Base-by-base conservation (phyloP, 1,140 invertebrate species). In the Drosophila nasuta region DNA sequence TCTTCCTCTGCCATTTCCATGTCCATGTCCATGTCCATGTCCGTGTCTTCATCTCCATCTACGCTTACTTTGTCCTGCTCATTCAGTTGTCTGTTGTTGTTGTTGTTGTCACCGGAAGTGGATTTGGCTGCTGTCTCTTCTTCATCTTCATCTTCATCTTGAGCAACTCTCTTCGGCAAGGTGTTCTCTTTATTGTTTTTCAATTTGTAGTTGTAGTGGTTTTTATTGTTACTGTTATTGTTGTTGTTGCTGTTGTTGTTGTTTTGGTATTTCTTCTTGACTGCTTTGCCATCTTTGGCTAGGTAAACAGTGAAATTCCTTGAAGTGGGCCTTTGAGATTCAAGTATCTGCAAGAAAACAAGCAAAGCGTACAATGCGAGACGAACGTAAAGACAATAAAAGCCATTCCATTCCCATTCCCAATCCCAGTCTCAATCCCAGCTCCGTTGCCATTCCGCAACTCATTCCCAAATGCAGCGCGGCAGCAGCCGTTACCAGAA, bases 241-340 rank as follows among this genome's bases (percentile, higher is more conserved):
- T 35, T 68, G 33, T 28, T 63, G 59, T 81, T 81, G 59, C 43
- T 64, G 46, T 60, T 75, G 56, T 20, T 78, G 64, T 43, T 68
- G 48, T 30, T 59, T 13, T 75, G 67, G 59, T 62, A 62, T 41
- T 75, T 65, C 45, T 81, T 73, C 77, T 69, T 79, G 46, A 46
- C 67, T 62, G 56, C 68, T 69, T 77, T 85, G 46, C 57, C 70
- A 68, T 81, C 82, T 49, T 38, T 71, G 52, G 54, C 71, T 67
- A 86, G 82, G 67, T 86, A 79, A 75, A 75, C 82, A 78, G 49
- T 86, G 71, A 86, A 86, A 76, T 86, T 86, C 60, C 74, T 77
- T 56, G 70, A 71, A 72, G 72, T 75, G 77, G 87, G 80, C 81
- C 79, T 89, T 82, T 89, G 88, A 64, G 89, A 91, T 73, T 88